phyloP scores from a whole-genome alignment of 1,140 invertebrate genomes.

The Drosophila bipectinata region DNA sequence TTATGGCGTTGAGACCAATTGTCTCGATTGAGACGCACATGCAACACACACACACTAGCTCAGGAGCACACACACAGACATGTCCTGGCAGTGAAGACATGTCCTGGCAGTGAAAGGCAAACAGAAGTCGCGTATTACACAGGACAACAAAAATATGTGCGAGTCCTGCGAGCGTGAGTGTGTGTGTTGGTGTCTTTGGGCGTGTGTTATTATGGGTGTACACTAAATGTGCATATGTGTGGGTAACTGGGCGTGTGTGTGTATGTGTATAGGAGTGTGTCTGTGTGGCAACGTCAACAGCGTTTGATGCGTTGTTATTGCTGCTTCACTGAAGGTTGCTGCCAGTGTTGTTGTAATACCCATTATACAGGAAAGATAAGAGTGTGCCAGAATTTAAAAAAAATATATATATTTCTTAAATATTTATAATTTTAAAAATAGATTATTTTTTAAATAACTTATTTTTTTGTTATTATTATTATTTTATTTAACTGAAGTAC shows the following conservation, averaged over 20 bases:
- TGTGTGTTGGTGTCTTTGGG: background rate
- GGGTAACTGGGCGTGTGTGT: background rate
- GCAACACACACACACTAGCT: conserved; percentile 6
- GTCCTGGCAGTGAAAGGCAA: conserved; percentile 6
- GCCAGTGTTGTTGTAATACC: conserved; percentile 7
- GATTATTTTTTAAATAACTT: background rate
- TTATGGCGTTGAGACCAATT: conserved; percentile 68
- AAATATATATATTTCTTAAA: no score
- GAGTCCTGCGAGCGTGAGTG: background rate
- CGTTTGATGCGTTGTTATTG: conserved; percentile 66
- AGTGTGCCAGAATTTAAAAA: background rate
- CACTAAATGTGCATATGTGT: background rate
- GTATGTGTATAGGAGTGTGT: conserved; percentile 1
- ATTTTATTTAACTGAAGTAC: background rate
- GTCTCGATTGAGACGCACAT: conserved; percentile 66
- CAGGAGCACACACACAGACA: conserved; percentile 1
- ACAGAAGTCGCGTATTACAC: conserved; percentile 46
- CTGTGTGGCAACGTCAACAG: conserved; percentile 45
- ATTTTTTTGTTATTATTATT: no score
- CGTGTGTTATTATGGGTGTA: conserved; percentile 1
- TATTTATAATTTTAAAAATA: background rate
- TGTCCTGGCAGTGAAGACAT: background rate
- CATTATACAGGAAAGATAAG: background rate
- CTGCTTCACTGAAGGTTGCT: conserved; percentile 49
- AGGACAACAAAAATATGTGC: conserved; percentile 20